Base-by-base conservation (phyloP, 2,113 vertebrate genomes). In the Halichoerus grypus region DNA sequence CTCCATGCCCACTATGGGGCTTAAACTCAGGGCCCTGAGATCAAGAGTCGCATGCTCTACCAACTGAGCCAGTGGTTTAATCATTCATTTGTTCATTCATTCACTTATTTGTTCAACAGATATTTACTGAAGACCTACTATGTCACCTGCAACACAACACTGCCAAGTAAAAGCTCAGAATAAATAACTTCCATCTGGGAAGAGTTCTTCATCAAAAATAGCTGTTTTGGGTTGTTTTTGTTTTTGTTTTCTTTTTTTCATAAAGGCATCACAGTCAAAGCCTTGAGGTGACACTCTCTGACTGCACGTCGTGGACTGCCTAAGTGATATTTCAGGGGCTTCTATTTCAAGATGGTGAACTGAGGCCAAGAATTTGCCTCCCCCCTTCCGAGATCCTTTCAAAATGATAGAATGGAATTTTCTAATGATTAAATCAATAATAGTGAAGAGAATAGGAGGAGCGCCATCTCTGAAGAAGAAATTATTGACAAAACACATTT, bases 351-450 rank as follows among this genome's bases (percentile, higher is more conserved):
- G n/a, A 88, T 33, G 31, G 42, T 57, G 21, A 79, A 57, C 22
- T 0, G 1, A 93, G 46, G 46, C 19, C 11, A 69, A 33, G 46
- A 91, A 82, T n/a, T 49, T 36, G 55, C 33, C 19, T 59, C 86
- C 21, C 13, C 63, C 21, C 7, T 39, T 46, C n/a, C 11, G 53
- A 4, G 5, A 53, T 69, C 19, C 76, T 26, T 94, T 95, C 7
- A 76, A 79, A 92, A 55, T 71, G n/a, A 95, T 12, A 84, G 15
- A 87, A 89, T 89, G 77, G 31, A n/a, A 42, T n/a, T 51, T 89
- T 57, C 77, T 87, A 55, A 72, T 88, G 49, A 65, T 33, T 28
- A 77, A 91, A 57, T 49, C 24, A 92, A 42, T 57, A 71, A 57
- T n/a, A 82, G 4, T 63, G 28, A 88, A 88, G 14, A 96, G 36